These are phyloP conservation scores for Maconellicoccus hirsutus DNA, from an alignment of 1,140 invertebrate species.

Conservation along the genomic window DNA sequence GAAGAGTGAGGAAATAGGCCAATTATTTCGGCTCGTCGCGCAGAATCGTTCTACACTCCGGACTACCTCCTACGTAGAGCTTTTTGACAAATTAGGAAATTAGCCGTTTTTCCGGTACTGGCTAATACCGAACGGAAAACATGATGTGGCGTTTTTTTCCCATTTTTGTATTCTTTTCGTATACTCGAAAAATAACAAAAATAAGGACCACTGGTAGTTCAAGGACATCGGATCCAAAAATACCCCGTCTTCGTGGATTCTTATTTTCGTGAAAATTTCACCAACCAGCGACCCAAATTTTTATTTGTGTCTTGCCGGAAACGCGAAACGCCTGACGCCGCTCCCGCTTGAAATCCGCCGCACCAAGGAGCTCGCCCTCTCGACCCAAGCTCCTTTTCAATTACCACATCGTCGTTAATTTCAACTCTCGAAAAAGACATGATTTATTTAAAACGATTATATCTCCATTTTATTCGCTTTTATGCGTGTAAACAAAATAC, in stretches of 20 bases:
- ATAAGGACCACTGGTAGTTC: slow-evolving; percentile 8
- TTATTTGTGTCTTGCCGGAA: not conserved
- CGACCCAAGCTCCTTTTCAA: too few relatives aligned
- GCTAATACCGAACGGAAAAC: not conserved
- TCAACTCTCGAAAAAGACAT: too few relatives aligned
- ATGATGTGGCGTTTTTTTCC: slow-evolving; percentile 6
- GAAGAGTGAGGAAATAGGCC: slow-evolving; percentile 15
- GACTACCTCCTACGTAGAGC: not conserved
- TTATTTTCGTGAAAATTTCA: not conserved
- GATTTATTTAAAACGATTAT: too few relatives aligned
- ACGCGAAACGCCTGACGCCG: too few relatives aligned
- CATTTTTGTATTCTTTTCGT: too few relatives aligned
- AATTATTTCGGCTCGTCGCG: slow-evolving; percentile 21
- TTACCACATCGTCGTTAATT: too few relatives aligned
- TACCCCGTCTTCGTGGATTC: not conserved
- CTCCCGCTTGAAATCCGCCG: too few relatives aligned
- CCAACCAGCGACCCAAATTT: not conserved
- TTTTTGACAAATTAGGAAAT: slow-evolving; percentile 22
- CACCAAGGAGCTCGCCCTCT: too few relatives aligned
- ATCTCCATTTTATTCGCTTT: too few relatives aligned
- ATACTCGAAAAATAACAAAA: not conserved
- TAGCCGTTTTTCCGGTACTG: slow-evolving; percentile 13
- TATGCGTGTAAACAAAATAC: too few relatives aligned
- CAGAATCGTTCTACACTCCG: slow-evolving; percentile 9
- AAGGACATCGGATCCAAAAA: not conserved